These are phyloP conservation scores for Diplosoma virens DNA, from an alignment of 23 tunicate species.

Conservation along the genomic window DNA sequence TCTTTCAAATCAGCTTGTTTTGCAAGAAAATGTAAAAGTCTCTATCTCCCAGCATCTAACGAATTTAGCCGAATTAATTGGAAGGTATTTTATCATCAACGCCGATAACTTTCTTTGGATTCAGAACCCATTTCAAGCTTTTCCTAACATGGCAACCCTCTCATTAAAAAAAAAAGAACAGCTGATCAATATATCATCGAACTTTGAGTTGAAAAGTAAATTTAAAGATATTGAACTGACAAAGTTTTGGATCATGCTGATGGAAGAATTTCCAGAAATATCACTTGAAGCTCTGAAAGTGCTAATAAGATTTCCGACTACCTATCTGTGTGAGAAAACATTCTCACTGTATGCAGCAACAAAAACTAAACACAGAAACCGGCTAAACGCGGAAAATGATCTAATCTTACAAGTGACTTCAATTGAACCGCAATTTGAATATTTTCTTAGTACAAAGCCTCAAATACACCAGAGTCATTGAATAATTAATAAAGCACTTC, in stretches of 20 bases:
- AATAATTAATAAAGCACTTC: conserved; percentile 29
- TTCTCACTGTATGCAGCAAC: conserved; percentile 17
- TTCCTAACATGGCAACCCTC: conserved; percentile 26
- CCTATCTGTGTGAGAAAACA: conserved; percentile 25
- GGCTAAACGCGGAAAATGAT: conserved; percentile 23
- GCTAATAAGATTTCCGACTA: conserved; percentile 19
- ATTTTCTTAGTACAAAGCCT: conserved; percentile 1
- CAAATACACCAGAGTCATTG: conserved; percentile 20
- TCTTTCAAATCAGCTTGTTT: conserved; percentile 21
- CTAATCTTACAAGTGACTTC: conserved; percentile 22
- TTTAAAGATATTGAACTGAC: conserved; percentile 14
- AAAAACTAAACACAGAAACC: conserved; percentile 7
- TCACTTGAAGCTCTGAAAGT: conserved; percentile 20
- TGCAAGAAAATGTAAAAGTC: conserved; percentile 25
- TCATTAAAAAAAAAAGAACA: conserved; percentile 18
- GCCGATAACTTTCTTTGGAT: conserved; percentile 16
- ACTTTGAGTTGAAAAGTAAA: conserved; percentile 29
- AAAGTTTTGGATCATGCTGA: conserved; percentile 27
- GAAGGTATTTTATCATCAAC: conserved; percentile 28
- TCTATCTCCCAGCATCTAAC: conserved; percentile 30
- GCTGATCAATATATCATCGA: conserved; percentile 20
- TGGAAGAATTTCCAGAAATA: conserved; percentile 30
- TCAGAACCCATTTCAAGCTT: conserved; percentile 29
- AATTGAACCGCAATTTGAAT: conserved; percentile 25
- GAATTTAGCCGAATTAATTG: conserved; percentile 23